A percentile compares a stretch with the other conserved stretches of the same genome.
These are phyloP conservation scores for Oreochromis mossambicus DNA, from an alignment of 2,797 vertebrate genomes.

Conservation along the genomic window DNA sequence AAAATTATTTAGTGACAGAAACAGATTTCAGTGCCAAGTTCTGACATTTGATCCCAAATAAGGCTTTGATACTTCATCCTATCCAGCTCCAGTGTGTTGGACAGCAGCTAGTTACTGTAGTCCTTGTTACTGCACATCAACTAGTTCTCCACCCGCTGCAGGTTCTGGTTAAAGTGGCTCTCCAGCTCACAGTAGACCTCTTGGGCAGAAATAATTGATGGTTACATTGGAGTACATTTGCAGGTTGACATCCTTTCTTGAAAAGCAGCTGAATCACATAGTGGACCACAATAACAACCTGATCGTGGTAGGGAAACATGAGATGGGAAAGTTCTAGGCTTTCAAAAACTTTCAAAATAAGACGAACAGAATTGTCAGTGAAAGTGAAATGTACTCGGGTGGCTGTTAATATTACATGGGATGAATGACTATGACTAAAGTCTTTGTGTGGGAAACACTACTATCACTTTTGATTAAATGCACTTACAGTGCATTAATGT, in stretches of 20 bases:
- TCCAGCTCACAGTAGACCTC: background rate
- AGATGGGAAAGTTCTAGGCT: background rate
- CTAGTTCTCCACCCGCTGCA: background rate
- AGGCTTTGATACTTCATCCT: background rate
- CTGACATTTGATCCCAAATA: background rate
- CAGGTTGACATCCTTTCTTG: background rate
- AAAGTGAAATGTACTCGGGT: background rate
- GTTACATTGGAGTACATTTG: background rate
- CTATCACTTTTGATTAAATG: background rate
- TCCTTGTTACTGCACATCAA: background rate
- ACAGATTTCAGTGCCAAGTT: background rate
- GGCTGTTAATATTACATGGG: background rate
- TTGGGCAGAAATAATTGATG: background rate
- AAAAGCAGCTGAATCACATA: background rate
- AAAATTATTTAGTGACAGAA: background rate
- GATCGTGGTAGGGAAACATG: background rate
- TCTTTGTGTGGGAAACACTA: background rate
- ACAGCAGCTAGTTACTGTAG: background rate
- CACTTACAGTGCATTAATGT: background rate
- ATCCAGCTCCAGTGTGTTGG: background rate
- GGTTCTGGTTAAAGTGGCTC: background rate
- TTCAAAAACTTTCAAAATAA: background rate
- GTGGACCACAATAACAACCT: background rate
- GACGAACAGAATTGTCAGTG: background rate
- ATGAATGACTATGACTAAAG: background rate